Percentiles rank a stretch among this genome's conserved stretches.
phyloP scores from a whole-genome alignment of 2,113 vertebrate species.

The Larimichthys polyactis region DNA sequence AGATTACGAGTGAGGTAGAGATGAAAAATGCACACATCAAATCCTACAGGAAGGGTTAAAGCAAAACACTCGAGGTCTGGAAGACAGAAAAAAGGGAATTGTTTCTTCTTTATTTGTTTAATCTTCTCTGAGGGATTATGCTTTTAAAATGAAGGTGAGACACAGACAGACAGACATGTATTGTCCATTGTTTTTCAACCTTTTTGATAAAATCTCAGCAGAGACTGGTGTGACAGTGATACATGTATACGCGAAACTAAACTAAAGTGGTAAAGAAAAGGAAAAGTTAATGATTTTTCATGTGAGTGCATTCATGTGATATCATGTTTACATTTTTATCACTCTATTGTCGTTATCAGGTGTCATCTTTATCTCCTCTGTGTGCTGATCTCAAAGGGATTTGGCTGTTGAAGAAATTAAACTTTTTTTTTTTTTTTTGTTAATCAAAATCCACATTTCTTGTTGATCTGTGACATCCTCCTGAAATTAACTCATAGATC shows the following conservation, averaged over 20 bases:
- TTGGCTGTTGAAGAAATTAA: not conserved
- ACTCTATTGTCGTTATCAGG: slow-evolving; percentile 19
- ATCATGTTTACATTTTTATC: not conserved
- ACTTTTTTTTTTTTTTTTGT: not conserved
- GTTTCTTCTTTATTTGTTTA: not conserved
- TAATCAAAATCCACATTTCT: not conserved
- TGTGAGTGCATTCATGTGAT: not conserved
- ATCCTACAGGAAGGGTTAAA: not conserved
- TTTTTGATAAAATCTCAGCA: not conserved
- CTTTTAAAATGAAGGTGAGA: not conserved
- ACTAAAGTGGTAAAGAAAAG: not conserved
- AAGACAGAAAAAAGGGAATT: not conserved
- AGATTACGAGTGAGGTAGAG: too few relatives aligned
- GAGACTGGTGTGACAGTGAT: not conserved
- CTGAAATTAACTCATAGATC: not conserved
- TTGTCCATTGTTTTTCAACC: not conserved
- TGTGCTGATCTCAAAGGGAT: not conserved
- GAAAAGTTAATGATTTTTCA: not conserved
- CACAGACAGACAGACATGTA: too few relatives aligned
- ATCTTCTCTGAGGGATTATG: not conserved
- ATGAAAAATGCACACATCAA: not conserved
- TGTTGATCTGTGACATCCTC: not conserved
- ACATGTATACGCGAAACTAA: not conserved
- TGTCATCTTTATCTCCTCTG: slow-evolving; percentile 5
- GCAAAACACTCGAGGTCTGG: not conserved